These are phyloP conservation scores for Macrobrachium rosenbergii DNA, from an alignment of 1,140 invertebrate genomes.

Conservation along the genomic window DNA sequence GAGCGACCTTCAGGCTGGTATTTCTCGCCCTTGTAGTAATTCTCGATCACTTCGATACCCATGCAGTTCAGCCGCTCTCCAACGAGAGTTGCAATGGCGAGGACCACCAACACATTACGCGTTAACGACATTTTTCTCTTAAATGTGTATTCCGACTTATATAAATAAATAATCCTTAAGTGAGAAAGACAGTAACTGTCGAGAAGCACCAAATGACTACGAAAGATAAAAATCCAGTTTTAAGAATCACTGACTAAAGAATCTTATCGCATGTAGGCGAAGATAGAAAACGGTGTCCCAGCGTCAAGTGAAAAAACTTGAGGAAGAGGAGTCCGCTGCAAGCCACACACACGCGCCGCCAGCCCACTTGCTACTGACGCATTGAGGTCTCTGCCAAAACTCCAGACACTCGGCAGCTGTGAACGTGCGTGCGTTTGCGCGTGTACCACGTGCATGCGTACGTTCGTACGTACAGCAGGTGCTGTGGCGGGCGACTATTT, in stretches of 20 bases:
- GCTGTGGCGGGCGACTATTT: no score
- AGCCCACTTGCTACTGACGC: constrained; percentile 32
- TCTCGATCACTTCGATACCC: constrained; percentile 27
- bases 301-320: neutral
- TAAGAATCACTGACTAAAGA: no score
- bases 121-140: neutral
- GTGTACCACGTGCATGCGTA: neutral
- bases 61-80: neutral
- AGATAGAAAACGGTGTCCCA: neutral
- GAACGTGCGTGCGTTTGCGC: neutral
- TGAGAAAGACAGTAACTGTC: neutral
- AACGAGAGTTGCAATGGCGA: neutral
- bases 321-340: neutral
- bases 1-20: constrained; percentile 14
- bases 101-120: neutral
- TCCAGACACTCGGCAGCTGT: neutral
- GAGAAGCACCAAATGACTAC: no score
- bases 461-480: neutral
- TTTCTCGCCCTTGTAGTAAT: constrained; percentile 39
- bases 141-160: neutral
- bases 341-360: neutral
- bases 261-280: no score
- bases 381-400: neutral
- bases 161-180: neutral
- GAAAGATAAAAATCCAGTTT: no score